phyloP scores from a whole-genome alignment of 1,140 invertebrate species.

The Macrobrachium nipponense region DNA sequence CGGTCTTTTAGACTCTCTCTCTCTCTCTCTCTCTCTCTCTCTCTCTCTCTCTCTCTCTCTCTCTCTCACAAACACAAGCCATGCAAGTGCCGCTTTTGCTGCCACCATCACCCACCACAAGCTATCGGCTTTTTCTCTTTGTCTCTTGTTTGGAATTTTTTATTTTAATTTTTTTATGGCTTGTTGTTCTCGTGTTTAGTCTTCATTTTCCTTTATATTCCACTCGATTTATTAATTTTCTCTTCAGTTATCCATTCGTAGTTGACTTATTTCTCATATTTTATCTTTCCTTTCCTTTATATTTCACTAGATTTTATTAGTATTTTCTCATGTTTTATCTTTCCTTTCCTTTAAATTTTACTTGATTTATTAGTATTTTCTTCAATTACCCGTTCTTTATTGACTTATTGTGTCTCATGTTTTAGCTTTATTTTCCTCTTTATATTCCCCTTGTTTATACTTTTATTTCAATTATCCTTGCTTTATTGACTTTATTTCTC shows the following conservation, averaged over 20 bases:
- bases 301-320: too few species aligned
- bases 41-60: neutral
- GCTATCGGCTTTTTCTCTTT: neutral
- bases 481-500: neutral
- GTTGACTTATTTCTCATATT: neutral
- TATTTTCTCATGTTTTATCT: too few species aligned
- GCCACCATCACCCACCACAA: neutral
- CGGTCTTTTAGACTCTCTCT: neutral
- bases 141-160: too few species aligned
- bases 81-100: neutral
- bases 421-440: neutral
- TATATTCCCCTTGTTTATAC: neutral
- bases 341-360: neutral
- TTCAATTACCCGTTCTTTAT: neutral
- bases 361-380: neutral
- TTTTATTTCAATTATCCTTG: neutral
- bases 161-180: conserved; percentile 4
- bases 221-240: too few species aligned
- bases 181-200: neutral
- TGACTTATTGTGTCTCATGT: neutral
- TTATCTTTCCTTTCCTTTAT: conserved; percentile 5
- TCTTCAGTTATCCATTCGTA: neutral
- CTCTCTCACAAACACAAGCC: neutral
- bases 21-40: neutral
- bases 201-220: too few species aligned